Base-by-base conservation (phyloP, 2,797 vertebrate genomes). In the Sparidentex hasta region DNA sequence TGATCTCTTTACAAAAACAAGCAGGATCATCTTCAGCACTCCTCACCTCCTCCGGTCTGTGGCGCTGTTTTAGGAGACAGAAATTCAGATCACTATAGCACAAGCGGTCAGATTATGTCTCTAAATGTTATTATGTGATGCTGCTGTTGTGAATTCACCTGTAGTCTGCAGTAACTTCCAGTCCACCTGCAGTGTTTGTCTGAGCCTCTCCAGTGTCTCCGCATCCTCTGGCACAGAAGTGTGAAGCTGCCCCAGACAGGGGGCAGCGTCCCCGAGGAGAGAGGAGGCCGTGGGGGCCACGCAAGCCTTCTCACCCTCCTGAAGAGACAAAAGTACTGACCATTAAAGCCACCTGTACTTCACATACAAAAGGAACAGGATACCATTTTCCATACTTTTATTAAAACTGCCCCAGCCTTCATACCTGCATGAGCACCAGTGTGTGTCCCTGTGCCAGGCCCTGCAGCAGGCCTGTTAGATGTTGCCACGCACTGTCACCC, bases 361-460 rank as follows among this genome's bases (percentile, higher is more conserved):
- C 33, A n/a, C n/a, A n/a, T n/a, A n/a, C 29, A 29, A 38, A 21
- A 61, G 21, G 16, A 69, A 9, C 6, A 2, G 38, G 21, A 47
- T 21, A 2, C 11, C 3, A 18, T 56, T 63, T 7, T 29, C 1
- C 21, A 3, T 5, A 5, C n/a, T 52, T 56, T 21, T 5, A 41
- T 64, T 14, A 21, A 58, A 43, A 21, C 4, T 52, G 23, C 4
- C 3, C 12, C 11, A 7, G 20, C 8, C 20, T 6, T 43, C 84
- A 85, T 68, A 95, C 96, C 94, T 94, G 93, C 63, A 96, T 27
- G 8, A 96, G 90, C 0, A 92, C 87, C 62, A 96, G 90, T 0
- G 78, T 88, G 76, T 87, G 93, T 47, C 95, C 95, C 44, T 90
- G 86, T 46, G 95, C 95, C 18, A 96, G 82, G 18, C 94, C 90